Base-by-base conservation (phyloP, 2,888 invertebrate species). In the Charanyca ferruginea region DNA sequence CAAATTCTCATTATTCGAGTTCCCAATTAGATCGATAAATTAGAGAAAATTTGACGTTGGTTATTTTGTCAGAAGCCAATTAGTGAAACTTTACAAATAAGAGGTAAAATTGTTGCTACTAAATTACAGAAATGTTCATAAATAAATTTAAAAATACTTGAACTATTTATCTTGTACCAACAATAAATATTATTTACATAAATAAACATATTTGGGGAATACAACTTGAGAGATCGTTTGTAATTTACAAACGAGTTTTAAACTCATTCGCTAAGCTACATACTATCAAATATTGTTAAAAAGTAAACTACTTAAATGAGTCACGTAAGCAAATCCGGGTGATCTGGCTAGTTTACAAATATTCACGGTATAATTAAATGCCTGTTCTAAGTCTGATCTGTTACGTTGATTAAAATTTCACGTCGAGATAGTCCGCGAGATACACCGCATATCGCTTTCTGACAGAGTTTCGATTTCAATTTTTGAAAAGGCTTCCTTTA, bases 401-500 rank as follows among this genome's bases (percentile, higher is more conserved):
- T 81, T 71, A 66, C 81, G 77, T 86, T 86, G 85, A 87, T 89
- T 86, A 87, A 88, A 87, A 84, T 79, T 83, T 69, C 75, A 70
- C 71, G 69, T 73, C 44, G 70, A 70, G 67, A 62, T 78, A 66
- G 69, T 35, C 28, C 58, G 49, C 62, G 52, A n/a, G n/a, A n/a
- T n/a, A n/a, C n/a, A 9, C 45, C 51, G n/a, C 42, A 59, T 58
- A 44, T 54, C 47, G 59, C 25, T 63, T 74, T 81, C 72, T 64
- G 72, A 71, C 57, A 72, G 72, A 11, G 75, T 71, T 73, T 77
- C 71, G 51, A 75, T 83, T 83, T 60, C 81, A 77, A 54, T 71
- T 73, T 70, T 75, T 72, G 59, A 65, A 72, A 49, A 52, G 69
- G 68, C 38, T 80, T 77, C 75, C 18, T 64, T 49, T 44, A 38